phyloP scores from a whole-genome alignment of 2,888 invertebrate species.

The Harpagoxenus sublaevis region DNA sequence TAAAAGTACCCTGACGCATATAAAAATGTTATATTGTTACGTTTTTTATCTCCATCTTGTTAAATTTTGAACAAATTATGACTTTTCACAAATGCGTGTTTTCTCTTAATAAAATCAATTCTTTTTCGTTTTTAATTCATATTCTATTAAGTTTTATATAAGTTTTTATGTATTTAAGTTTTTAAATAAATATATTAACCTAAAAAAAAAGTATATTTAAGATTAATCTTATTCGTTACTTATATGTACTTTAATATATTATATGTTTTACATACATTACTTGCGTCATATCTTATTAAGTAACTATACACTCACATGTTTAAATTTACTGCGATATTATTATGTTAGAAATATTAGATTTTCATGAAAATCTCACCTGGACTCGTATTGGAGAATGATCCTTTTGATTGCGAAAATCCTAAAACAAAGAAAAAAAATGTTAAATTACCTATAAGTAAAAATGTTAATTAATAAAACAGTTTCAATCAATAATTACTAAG shows the following conservation, averaged over 20 bases:
- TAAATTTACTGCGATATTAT: not conserved
- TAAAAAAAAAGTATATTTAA: not conserved
- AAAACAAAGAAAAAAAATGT: slow-evolving; percentile 72
- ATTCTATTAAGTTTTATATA: not conserved
- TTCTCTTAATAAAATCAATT: not conserved
- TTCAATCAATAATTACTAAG: not conserved
- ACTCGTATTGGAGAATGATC: slow-evolving; percentile 82
- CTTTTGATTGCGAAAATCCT: slow-evolving; percentile 84
- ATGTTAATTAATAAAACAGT: not conserved
- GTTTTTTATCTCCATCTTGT: slow-evolving; percentile 8
- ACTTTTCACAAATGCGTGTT: not conserved
- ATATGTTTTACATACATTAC: not conserved
- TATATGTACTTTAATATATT: not conserved
- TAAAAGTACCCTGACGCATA: not conserved
- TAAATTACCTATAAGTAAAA: slow-evolving; percentile 4
- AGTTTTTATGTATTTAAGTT: no score
- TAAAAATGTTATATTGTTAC: slow-evolving; percentile 5
- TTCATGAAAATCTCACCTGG: slow-evolving; percentile 78
- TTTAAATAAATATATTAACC: not conserved
- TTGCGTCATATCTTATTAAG: not conserved
- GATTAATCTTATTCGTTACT: not conserved
- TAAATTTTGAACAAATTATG: not conserved
- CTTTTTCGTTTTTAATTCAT: not conserved
- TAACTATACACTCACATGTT: not conserved
- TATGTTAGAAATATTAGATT: not conserved